Percentiles rank a stretch among this genome's conserved stretches.
These are phyloP conservation scores for Sternotherus odoratus DNA, from an alignment of 2,797 vertebrate species.

Conservation along the genomic window DNA sequence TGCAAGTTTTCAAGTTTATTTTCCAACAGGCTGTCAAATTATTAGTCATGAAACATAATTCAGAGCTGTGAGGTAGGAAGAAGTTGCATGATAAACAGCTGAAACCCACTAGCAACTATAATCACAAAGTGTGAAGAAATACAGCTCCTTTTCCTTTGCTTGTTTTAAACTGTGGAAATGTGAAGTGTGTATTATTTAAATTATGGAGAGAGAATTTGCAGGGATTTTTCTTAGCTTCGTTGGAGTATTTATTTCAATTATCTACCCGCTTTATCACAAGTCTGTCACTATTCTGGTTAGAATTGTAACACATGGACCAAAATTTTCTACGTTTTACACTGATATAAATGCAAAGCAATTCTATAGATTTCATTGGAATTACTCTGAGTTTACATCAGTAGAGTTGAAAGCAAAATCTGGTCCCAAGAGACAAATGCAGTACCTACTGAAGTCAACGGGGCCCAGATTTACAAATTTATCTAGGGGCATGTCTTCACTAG, in stretches of 20 bases:
- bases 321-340: accelerated
- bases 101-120: constrained; percentile 17
- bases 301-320: background rate
- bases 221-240: background rate
- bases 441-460: background rate
- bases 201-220: background rate
- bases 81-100: background rate
- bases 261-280: constrained; percentile 15
- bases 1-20: constrained; percentile 61
- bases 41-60: constrained; percentile 1
- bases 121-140: constrained; percentile 18
- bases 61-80: constrained; percentile 2
- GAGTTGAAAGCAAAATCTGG: background rate
- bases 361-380: background rate
- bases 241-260: background rate
- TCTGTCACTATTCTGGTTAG: background rate
- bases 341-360: background rate
- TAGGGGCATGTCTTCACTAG: no score
- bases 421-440: background rate
- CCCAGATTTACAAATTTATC: background rate
- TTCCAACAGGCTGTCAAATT: constrained; percentile 45
- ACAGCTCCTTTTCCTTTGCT: background rate
- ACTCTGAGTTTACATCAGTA: background rate
- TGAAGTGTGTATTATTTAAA: constrained; percentile 38
- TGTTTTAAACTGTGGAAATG: background rate